Conservation (phyloP, 2,888 invertebrate genomes). For the Stenchaetothrips biformis region DNA sequence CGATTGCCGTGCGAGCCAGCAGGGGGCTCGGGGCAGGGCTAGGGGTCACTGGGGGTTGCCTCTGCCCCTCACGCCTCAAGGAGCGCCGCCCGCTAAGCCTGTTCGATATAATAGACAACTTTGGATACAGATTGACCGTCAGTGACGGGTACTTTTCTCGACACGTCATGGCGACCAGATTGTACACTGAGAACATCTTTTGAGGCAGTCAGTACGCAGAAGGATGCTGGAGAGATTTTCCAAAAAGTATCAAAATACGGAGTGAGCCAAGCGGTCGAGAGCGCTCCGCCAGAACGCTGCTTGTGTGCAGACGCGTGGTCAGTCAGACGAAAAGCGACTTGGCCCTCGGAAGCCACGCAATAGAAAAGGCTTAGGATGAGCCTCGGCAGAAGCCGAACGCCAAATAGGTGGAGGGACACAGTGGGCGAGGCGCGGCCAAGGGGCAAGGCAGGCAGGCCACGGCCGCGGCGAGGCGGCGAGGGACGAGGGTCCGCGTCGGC, state of each 20-base stretch:
- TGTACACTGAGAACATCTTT: background rate
- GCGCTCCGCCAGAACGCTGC: no score
- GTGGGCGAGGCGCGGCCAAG: background rate
- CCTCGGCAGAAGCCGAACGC: conserved; percentile 18
- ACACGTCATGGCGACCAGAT: background rate
- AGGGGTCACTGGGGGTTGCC: background rate
- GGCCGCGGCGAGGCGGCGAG: background rate
- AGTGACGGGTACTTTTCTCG: conserved; percentile 21
- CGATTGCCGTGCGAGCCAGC: background rate
- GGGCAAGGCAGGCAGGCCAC: background rate
- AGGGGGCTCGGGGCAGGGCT: background rate
- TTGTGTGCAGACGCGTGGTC: background rate
- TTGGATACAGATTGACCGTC: conserved; percentile 1
- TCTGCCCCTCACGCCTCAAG: background rate
- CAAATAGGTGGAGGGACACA: background rate
- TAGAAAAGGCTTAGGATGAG: conserved; percentile 23
- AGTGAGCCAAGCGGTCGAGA: background rate
- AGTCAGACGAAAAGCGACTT: background rate
- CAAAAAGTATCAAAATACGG: background rate
- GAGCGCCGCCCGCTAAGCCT: conserved; percentile 2
- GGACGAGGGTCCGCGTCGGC: background rate
- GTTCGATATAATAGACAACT: conserved; percentile 13
- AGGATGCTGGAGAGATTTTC: background rate
- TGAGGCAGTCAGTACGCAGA: background rate
- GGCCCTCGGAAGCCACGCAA: background rate